Percentiles rank a stretch among this genome's conserved stretches.
phyloP scores from a whole-genome alignment of 2,888 invertebrate species.

The Aphidoletes aphidimyza region DNA sequence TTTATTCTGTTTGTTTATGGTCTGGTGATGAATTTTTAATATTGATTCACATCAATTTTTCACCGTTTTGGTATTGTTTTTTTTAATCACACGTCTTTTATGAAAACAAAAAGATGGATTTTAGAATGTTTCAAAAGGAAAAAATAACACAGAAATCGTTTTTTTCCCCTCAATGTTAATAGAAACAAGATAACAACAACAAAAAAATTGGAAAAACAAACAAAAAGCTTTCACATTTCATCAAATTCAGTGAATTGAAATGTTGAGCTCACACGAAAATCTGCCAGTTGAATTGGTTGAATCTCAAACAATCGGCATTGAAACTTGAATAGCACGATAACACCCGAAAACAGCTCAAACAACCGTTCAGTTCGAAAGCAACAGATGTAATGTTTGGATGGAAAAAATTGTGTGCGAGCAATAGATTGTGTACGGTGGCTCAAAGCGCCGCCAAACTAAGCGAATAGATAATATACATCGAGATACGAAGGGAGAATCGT shows the following conservation, averaged over 20 bases:
- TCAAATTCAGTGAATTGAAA: background rate
- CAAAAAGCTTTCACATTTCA: conserved; percentile 32
- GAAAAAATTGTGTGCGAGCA: conserved; percentile 4
- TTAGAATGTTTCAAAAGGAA: background rate
- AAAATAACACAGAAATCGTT: too few relatives aligned
- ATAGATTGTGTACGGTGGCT: background rate
- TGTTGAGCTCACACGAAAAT: background rate
- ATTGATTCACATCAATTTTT: background rate
- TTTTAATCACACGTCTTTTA: background rate
- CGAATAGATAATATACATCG: background rate
- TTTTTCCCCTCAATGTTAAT: too few relatives aligned
- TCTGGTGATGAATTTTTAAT: background rate
- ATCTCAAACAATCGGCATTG: background rate
- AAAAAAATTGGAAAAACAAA: background rate
- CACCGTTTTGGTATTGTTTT: background rate
- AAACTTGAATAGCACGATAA: background rate
- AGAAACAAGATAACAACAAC: background rate
- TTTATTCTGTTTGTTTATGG: background rate
- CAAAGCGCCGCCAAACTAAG: background rate
- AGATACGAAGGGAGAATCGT: background rate
- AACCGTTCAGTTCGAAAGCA: conserved; percentile 53
- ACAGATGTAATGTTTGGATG: conserved; percentile 49
- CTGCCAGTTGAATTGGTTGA: background rate
- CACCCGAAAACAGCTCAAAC: background rate
- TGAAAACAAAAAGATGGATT: conserved; percentile 4